Conservation (phyloP, 2,797 vertebrate species). For the Threskiornis aethiopicus region DNA sequence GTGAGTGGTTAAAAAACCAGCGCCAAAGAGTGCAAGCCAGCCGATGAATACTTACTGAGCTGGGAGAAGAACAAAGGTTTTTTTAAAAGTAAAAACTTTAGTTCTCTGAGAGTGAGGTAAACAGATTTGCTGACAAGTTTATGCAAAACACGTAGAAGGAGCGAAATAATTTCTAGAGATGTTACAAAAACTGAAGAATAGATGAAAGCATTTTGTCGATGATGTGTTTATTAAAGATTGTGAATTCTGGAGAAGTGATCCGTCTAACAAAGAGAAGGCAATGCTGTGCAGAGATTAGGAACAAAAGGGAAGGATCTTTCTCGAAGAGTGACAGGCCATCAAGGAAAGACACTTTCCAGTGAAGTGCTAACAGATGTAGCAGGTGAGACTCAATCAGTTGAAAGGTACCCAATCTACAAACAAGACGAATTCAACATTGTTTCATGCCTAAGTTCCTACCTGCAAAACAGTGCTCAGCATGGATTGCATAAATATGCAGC, state of each 20-base stretch:
- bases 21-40: neutral
- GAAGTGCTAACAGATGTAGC: slow-evolving; percentile 68
- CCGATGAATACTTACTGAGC: slow-evolving; percentile 6
- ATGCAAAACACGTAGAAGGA: slow-evolving; percentile 54
- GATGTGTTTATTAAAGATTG: slow-evolving; percentile 68
- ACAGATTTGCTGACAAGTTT: slow-evolving; percentile 66
- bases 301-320: slow-evolving; percentile 59
- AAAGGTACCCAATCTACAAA: slow-evolving; percentile 57
- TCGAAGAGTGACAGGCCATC: slow-evolving; percentile 62
- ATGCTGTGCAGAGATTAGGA: slow-evolving; percentile 57
- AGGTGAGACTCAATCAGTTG: slow-evolving; percentile 50
- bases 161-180: slow-evolving; percentile 59
- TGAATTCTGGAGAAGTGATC: slow-evolving; percentile 63
- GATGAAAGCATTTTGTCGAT: slow-evolving; percentile 71
- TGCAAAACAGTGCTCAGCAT: slow-evolving; percentile 38
- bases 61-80: slow-evolving; percentile 38
- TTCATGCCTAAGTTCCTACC: slow-evolving; percentile 29
- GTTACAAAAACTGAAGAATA: slow-evolving; percentile 64
- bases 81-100: neutral
- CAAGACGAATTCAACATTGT: slow-evolving; percentile 38
- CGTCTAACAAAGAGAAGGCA: slow-evolving; percentile 51
- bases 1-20: neutral
- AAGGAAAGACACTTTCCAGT: slow-evolving; percentile 48
- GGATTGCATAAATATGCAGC: slow-evolving; percentile 51
- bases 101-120: slow-evolving; percentile 27